phyloP scores from a whole-genome alignment of 2,888 invertebrate species.

The Dromius quadrimaculatus region DNA sequence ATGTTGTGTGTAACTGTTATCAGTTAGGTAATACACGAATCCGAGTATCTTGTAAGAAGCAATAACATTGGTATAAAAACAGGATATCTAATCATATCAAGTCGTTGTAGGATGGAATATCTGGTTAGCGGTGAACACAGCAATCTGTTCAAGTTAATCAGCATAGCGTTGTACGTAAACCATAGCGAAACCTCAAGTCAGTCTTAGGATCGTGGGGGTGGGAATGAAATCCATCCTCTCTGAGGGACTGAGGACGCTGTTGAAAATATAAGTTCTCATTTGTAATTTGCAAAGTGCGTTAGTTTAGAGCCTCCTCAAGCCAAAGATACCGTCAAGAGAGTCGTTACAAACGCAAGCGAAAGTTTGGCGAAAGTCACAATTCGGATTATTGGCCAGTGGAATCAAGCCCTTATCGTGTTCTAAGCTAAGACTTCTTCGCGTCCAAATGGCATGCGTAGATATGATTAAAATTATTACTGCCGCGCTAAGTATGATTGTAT shows the following conservation, averaged over 20 bases:
- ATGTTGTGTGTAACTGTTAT: too few species aligned
- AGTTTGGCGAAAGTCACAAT: constrained; percentile 64
- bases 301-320: constrained; percentile 63
- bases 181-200: constrained; percentile 41
- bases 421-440: constrained; percentile 2
- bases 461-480: constrained; percentile 66
- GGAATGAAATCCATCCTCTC: neutral
- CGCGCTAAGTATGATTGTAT: constrained; percentile 65
- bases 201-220: neutral
- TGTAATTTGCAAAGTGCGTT: constrained; percentile 66
- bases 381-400: constrained; percentile 64
- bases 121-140: constrained; percentile 37
- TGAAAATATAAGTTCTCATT: constrained; percentile 66
- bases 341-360: constrained; percentile 61
- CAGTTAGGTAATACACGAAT: too few species aligned
- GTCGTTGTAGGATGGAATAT: neutral
- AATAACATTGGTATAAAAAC: neutral
- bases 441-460: constrained; percentile 55
- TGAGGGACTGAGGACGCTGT: constrained; percentile 53
- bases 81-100: neutral
- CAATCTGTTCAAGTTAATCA: constrained; percentile 64
- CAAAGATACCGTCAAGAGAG: constrained; percentile 62
- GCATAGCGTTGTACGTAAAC: constrained; percentile 62
- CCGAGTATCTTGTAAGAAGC: neutral
- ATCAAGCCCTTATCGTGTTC: constrained; percentile 58